Percentiles rank a stretch among this genome's conserved stretches.
phyloP scores from a whole-genome alignment of 1,140 invertebrate genomes.

The Sycophaga agraensis region DNA sequence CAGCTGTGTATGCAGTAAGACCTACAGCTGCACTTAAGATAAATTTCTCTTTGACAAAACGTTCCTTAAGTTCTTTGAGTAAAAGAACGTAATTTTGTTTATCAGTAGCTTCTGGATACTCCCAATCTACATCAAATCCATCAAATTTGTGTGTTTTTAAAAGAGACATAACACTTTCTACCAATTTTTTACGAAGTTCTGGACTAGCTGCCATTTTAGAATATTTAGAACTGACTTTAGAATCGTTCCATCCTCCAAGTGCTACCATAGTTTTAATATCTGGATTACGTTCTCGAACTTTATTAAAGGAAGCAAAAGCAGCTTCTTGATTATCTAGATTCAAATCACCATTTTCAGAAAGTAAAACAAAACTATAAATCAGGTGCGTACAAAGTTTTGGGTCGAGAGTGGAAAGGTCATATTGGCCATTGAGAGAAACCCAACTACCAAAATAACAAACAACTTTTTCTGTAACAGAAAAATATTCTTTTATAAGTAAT shows the following conservation, averaged over 20 bases:
- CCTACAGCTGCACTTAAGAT: conserved; percentile 59
- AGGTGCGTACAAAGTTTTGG: conserved; percentile 68
- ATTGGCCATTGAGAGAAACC: conserved; percentile 56
- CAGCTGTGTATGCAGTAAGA: conserved; percentile 49
- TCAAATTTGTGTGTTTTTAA: conserved; percentile 69
- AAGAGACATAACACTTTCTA: conserved; percentile 62
- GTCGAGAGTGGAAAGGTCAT: conserved; percentile 56
- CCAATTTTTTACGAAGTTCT: conserved; percentile 59
- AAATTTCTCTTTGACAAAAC: conserved; percentile 38
- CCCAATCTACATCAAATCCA: conserved; percentile 81
- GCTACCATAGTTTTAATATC: conserved; percentile 67
- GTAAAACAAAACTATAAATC: conserved; percentile 69
- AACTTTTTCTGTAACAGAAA: conserved; percentile 58
- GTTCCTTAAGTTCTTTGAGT: conserved; percentile 55
- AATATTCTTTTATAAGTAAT: not conserved
- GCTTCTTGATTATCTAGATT: not conserved
- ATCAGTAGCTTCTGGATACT: conserved; percentile 66
- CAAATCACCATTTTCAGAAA: conserved; percentile 49
- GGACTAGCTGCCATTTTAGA: conserved; percentile 61
- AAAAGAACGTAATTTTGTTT: conserved; percentile 57
- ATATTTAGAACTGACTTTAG: conserved; percentile 64
- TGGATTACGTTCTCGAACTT: conserved; percentile 56
- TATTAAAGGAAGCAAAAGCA: conserved; percentile 61
- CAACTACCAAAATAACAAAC: conserved; percentile 68
- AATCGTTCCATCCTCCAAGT: conserved; percentile 73